phyloP scores from a whole-genome alignment of 1,140 invertebrate species.

The Listronotus oregonensis region DNA sequence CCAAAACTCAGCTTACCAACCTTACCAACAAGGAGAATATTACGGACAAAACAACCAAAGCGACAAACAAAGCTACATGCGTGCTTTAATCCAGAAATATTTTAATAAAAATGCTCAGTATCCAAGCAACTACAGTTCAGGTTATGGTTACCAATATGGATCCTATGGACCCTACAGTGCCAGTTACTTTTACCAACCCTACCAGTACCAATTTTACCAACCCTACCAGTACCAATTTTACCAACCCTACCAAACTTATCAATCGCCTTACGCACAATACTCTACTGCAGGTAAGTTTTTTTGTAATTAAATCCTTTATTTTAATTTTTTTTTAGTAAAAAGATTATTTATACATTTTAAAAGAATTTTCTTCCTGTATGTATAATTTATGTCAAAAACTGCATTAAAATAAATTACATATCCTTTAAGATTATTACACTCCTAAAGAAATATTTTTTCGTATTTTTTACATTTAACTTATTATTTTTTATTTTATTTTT shows the following conservation, averaged over 20 bases:
- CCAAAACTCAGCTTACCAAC: background rate
- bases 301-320: no score
- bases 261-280: background rate
- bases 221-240: background rate
- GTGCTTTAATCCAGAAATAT: background rate
- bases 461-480: no score
- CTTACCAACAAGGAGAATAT: background rate
- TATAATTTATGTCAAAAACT: no score
- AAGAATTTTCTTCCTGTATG: no score
- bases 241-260: background rate
- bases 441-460: no score
- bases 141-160: conserved; percentile 3
- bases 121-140: no score
- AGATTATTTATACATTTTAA: no score
- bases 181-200: no score
- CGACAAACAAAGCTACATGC: background rate
- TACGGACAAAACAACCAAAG: background rate
- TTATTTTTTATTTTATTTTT: no score
- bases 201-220: background rate
- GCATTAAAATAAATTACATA: no score
- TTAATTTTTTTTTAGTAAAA: no score
- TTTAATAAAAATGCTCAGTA: background rate
- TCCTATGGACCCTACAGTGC: background rate
- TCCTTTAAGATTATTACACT: no score
- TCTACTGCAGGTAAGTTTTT: background rate